Base-by-base conservation (phyloP, 2,888 invertebrate genomes). In the Pachliopta kotzebuea region DNA sequence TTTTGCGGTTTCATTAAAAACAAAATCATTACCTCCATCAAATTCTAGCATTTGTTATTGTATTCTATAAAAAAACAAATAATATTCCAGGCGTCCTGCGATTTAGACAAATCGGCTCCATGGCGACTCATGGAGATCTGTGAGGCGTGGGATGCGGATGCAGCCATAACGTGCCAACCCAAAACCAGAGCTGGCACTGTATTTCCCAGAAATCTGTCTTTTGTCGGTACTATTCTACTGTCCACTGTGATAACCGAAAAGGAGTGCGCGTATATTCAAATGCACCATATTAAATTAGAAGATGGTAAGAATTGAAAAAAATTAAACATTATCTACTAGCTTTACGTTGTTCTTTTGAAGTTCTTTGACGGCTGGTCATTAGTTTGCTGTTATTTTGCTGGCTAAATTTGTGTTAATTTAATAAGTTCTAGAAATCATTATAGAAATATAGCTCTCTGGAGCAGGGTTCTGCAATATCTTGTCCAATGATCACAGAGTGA, bases 71-170 rank as follows among this genome's bases (percentile, higher is more conserved):
- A 49, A n/a, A 49, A 20, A 49, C 49, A 49, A 8, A 49, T 8
- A 49, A 49, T 20, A 49, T 49, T 75, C 21, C 70, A 92, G 91
- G 82, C 84, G 0, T 73, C 73, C 0, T 92, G 91, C 61, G 79
- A 83, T 14, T 74, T 89, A 0, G 79, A 87, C 23, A 74, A 76
- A 11, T 69, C 69, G 0, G 70, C 79, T 0, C 86, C 91, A 0
- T 86, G 85, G 85, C 78, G 81, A 0, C 73, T 90, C 6, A 86
- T 88, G 86, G 87, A 90, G 63, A 84, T 91, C 50, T 92, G 92
- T 69, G 85, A 87, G 18, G 84, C 86, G 26, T 89, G 89, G 90
- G 70, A 79, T 0, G 90, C 90, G 0, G 89, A 90, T 60, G 76
- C 74, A 0, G 74, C 90, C 0, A 70, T 65, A 0, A 76, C 81